Evolutionary conservation across 2,888 invertebrate species (phyloP), one percentile per base, ranked within the genome.

Genomic region (Alviniconcha strummeri): DNA sequence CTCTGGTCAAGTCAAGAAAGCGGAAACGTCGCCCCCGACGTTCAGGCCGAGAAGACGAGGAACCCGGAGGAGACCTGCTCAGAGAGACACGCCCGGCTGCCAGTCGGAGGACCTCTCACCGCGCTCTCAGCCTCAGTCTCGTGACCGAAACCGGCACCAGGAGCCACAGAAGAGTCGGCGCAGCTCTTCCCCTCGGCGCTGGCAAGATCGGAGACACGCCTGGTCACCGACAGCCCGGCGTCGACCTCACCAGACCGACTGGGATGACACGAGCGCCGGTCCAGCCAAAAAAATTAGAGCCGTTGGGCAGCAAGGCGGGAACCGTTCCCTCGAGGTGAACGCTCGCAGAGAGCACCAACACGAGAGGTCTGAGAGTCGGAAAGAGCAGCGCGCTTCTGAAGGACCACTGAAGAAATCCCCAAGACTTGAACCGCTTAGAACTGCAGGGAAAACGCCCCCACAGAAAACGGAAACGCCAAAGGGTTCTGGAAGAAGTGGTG

Each of bases 251-350:
- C 78, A 78, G 64, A 36, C 36, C 36, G 36, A 36, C 36, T 78
- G 78, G 78, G 78, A 78, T 7, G 78, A 78, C 6, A 15, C 78
- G 8, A 78, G 57, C 6, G 15, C 56, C n/a, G 64, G 4, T 36
- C 78, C 78, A 11, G 78, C 56, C 36, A 60, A 57, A 15, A 78
- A 78, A 11, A 57, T 57, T 52, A 78, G 52, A 64, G 78, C 60
- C 5, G 60, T 52, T 0, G 78, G 78, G 13, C 60, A 60, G 60
- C 78, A 52, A 77, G 36, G 64, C 57, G 13, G 64, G 52, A 11
- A 7, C 52, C 52, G 17, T n/a, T 15, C 78, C 64, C 5, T 15
- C 60, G 64, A 64, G 64, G 9, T 52, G 3, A 17, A 52, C 8
- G 6, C 78, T 7, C 9, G 11, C 9, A 19, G 0, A 6, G 64